Base-by-base conservation (phyloP, 2,113 vertebrate species). In the Hydropotes inermis region DNA sequence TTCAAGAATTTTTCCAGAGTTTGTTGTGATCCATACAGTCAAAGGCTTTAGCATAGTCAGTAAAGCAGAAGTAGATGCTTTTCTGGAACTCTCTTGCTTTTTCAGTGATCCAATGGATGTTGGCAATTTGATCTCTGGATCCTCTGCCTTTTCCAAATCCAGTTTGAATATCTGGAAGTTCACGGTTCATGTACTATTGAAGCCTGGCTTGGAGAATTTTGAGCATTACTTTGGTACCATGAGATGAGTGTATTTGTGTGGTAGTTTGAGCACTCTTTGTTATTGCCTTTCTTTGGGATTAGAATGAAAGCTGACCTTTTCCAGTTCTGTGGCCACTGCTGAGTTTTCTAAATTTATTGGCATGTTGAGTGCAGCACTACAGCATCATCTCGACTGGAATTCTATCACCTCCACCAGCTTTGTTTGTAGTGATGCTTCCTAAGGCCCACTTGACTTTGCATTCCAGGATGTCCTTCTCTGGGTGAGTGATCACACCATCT, bases 71-170 rank as follows among this genome's bases (percentile, higher is more conserved):
- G 0, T 16, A 33, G 8, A 36, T 67, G 16, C 19, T 67, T 67
- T 2, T 67, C 2, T 67, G 64, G 64, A 67, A 67, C 2, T 36
- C 64, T 67, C 8, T 64, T n/a, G 61, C 61, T 67, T 67, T 67
- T 67, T 33, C 30, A 33, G 15, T n/a, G 64, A n/a, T n/a, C 33
- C 64, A n/a, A 0, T 1, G 1, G 4, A 19, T 67, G 33, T 19
- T 19, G 33, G 33, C 4, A 19, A 67, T 67, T 67, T 67, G 33
- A 19, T 67, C 17, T 67, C 33, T 67, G 33, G 16, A n/a, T 67
- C 33, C 16, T 67, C 33, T 67, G 64, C 33, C 33, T 67, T 67
- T n/a, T n/a, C 64, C 19, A 67, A 67, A 67, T n/a, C 64, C 64
- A n/a, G 33, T 33, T 67, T 67, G 64, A 67, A n/a, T 17, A 19